phyloP scores from a whole-genome alignment of 2,113 vertebrate species.

The Meriones unguiculatus region DNA sequence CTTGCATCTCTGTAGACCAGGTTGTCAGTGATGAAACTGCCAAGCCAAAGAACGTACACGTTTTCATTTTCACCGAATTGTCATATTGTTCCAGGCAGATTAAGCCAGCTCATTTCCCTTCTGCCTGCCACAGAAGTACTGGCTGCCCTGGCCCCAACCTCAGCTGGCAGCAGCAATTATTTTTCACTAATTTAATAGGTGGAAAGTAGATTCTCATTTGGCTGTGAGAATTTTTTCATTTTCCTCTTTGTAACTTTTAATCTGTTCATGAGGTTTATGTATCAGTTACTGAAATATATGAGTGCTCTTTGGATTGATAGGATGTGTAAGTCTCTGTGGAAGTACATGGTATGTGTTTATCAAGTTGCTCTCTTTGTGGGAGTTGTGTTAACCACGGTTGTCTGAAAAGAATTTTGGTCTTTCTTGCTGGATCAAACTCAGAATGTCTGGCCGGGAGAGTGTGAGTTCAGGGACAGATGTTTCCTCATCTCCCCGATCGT shows the following conservation, averaged over 20 bases:
- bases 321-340: not conserved
- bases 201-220: not conserved
- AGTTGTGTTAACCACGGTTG: conserved; percentile 44
- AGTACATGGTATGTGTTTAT: not conserved
- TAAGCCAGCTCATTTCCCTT: conserved; percentile 8
- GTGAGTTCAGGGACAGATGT: conserved; percentile 75
- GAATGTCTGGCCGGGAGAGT: conserved; percentile 67
- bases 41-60: not conserved
- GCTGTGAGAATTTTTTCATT: not conserved
- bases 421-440: conserved; percentile 70
- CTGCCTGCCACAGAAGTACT: not conserved
- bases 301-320: not conserved
- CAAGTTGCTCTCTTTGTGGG: not conserved
- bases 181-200: conserved; percentile 26
- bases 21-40: not conserved
- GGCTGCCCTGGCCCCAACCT: not conserved
- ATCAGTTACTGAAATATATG: conserved; percentile 2
- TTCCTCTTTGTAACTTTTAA: conserved; percentile 18
- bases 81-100: not conserved
- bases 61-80: not conserved
- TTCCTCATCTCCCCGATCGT: conserved; percentile 43
- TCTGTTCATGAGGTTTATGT: conserved; percentile 6
- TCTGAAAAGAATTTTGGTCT: conserved; percentile 51
- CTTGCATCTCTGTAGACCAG: not conserved
- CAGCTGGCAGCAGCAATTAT: not conserved